A percentile compares a stretch with the other conserved stretches of the same genome.
These are phyloP conservation scores for Odontomachus brunneus DNA, from an alignment of 1,140 invertebrate genomes.

Conservation along the genomic window DNA sequence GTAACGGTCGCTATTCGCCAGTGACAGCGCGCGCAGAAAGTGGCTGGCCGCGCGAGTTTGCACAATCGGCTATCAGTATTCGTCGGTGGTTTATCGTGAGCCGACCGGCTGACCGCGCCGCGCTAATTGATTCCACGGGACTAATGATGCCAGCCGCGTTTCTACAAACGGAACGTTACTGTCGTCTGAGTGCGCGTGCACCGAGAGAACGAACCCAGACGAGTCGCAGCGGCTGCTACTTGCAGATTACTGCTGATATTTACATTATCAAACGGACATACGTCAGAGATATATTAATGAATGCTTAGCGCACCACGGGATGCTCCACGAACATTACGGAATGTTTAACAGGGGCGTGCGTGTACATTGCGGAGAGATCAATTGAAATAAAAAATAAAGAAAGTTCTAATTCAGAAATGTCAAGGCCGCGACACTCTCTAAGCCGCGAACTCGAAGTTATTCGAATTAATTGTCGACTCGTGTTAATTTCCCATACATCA, in stretches of 20 bases:
- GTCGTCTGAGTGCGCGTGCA: conserved; percentile 23
- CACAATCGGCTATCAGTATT: conserved; percentile 64
- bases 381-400: no score
- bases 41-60: conserved; percentile 26
- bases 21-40: conserved; percentile 1
- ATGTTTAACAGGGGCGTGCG: no score
- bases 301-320: no score
- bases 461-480: no score
- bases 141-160: conserved; percentile 56
- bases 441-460: no score
- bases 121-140: conserved; percentile 65
- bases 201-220: background rate
- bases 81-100: conserved; percentile 55
- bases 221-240: background rate
- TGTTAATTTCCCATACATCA: no score
- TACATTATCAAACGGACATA: conserved; percentile 3
- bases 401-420: no score
- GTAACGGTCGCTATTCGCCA: conserved; percentile 20
- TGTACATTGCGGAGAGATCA: no score
- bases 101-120: background rate
- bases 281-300: background rate
- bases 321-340: no score
- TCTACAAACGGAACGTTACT: conserved; percentile 44
- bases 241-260: background rate
- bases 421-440: no score